These are phyloP conservation scores for Iselma pallidipennis DNA, from an alignment of 2,888 invertebrate genomes.

Conservation along the genomic window DNA sequence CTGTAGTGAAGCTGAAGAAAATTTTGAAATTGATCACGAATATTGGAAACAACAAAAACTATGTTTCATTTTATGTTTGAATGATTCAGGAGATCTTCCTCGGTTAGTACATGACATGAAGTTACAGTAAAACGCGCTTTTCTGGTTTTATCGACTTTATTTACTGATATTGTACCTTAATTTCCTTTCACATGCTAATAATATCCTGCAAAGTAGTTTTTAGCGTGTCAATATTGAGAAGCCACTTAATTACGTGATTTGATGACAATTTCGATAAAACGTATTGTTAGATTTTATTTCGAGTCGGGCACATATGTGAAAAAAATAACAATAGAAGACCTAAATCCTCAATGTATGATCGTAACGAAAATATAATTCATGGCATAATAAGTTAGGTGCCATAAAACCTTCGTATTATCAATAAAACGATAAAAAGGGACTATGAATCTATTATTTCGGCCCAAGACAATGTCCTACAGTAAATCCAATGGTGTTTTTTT, in stretches of 20 bases:
- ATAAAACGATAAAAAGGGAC: constrained; percentile 9
- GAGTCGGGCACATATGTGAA: too few species aligned
- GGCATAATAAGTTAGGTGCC: neutral
- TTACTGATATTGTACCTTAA: neutral
- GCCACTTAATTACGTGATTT: neutral
- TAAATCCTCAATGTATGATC: neutral
- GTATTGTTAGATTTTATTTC: too few species aligned
- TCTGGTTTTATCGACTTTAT: neutral
- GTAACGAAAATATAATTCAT: neutral
- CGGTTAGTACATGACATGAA: too few species aligned
- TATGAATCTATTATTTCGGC: constrained; percentile 16
- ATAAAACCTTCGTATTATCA: constrained; percentile 13
- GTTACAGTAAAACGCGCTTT: too few species aligned
- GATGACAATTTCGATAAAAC: neutral
- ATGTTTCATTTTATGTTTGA: too few species aligned
- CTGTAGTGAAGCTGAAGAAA: neutral
- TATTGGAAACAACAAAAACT: too few species aligned
- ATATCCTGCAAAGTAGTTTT: neutral
- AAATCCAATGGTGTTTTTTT: neutral
- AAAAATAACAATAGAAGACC: too few species aligned
- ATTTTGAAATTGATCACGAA: neutral
- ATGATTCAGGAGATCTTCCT: too few species aligned
- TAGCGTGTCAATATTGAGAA: neutral
- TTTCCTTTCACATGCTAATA: neutral
- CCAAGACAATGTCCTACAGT: neutral